Percentiles rank a stretch among this genome's conserved stretches.
phyloP scores from a whole-genome alignment of 1,140 invertebrate genomes.

The Magallana ariakensis region DNA sequence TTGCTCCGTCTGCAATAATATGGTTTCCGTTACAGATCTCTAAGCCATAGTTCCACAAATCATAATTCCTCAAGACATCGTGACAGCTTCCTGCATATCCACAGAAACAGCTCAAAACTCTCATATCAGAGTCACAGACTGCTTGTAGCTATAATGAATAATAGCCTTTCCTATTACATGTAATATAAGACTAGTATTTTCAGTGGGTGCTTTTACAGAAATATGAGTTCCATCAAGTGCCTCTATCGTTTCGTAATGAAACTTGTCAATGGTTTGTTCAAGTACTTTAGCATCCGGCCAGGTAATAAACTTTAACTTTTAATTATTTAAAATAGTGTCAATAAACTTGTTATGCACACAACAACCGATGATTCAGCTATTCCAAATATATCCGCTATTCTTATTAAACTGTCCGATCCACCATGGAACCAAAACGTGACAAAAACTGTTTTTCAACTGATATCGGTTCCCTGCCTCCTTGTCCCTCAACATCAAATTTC shows the following conservation, averaged over 20 bases:
- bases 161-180: conserved; percentile 6
- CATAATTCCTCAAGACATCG: conserved; percentile 60
- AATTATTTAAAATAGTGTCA: not conserved
- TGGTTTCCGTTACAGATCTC: conserved; percentile 62
- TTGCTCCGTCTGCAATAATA: conserved; percentile 73
- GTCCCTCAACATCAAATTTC: not conserved
- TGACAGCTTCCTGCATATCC: conserved; percentile 17
- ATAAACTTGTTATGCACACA: not conserved
- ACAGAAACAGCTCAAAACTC: not conserved
- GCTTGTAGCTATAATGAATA: not conserved
- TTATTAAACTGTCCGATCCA: no score
- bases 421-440: no score
- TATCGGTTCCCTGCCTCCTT: not conserved
- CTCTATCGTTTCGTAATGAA: not conserved
- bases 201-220: not conserved
- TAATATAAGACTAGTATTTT: not conserved
- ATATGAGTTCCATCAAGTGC: conserved; percentile 33
- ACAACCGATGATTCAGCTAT: conserved; percentile 53
- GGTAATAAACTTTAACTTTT: conserved; percentile 22
- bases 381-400: no score
- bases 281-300: not conserved
- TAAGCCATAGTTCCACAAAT: conserved; percentile 24
- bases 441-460: no score
- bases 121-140: conserved; percentile 8
- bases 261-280: not conserved